These are phyloP conservation scores for Meta bourneti DNA, from an alignment of 2,888 invertebrate genomes.

Conservation along the genomic window DNA sequence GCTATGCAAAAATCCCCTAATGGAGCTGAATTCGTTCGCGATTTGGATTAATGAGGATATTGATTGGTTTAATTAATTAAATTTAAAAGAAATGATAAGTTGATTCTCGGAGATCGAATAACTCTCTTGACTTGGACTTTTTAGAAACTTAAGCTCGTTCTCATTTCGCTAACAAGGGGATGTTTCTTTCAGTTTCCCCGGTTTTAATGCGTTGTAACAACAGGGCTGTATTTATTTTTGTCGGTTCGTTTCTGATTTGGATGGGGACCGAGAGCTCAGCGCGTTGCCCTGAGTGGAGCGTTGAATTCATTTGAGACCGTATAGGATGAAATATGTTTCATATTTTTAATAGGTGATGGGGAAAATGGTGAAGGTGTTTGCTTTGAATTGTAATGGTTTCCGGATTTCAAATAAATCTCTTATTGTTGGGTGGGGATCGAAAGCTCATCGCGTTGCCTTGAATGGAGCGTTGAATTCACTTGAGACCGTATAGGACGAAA, in stretches of 20 bases:
- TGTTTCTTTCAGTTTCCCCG: constrained; percentile 4
- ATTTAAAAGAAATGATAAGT: constrained; percentile 54
- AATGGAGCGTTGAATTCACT: too few relatives aligned
- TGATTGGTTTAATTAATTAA: constrained; percentile 65
- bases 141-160: background rate
- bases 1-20: constrained; percentile 40
- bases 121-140: constrained; percentile 22
- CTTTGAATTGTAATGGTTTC: too few relatives aligned
- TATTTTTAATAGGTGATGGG: too few relatives aligned
- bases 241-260: background rate
- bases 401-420: too few relatives aligned
- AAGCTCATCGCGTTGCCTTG: too few relatives aligned
- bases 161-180: constrained; percentile 24
- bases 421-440: too few relatives aligned
- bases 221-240: background rate
- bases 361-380: too few relatives aligned
- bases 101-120: constrained; percentile 23
- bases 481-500: too few relatives aligned
- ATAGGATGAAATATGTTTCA: too few relatives aligned
- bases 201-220: background rate
- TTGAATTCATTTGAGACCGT: too few relatives aligned
- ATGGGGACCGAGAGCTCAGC: too few relatives aligned
- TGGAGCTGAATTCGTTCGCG: constrained; percentile 21
- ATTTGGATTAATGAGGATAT: constrained; percentile 58
- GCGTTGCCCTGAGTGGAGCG: too few relatives aligned